These are phyloP conservation scores for Clivina fossor DNA, from an alignment of 2,888 invertebrate species.

Conservation along the genomic window DNA sequence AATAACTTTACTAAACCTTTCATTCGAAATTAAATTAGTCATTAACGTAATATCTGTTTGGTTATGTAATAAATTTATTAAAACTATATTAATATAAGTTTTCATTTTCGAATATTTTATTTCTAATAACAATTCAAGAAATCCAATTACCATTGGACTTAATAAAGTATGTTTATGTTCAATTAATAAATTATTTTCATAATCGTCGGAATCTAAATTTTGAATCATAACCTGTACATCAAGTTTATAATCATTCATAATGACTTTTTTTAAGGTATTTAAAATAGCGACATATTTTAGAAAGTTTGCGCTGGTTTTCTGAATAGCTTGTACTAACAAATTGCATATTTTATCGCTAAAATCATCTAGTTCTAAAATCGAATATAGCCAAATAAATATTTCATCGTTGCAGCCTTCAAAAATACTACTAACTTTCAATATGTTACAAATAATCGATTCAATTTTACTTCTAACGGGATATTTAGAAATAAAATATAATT, in stretches of 20 bases:
- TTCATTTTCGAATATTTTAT: too few species aligned
- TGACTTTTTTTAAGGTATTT: not conserved
- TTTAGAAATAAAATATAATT: conserved; percentile 54
- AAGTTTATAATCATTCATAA: conserved; percentile 9
- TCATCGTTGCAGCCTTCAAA: conserved; percentile 68
- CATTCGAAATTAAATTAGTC: conserved; percentile 51
- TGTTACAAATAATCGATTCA: conserved; percentile 51
- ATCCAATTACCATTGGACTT: conserved; percentile 50
- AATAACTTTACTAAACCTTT: conserved; percentile 53
- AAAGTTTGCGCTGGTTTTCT: conserved; percentile 30
- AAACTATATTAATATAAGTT: conserved; percentile 54
- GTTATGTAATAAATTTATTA: conserved; percentile 61
- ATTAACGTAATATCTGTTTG: conserved; percentile 60
- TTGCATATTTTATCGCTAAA: conserved; percentile 10
- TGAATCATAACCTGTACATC: conserved; percentile 48
- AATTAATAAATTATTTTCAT: conserved; percentile 35
- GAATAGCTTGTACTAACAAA: conserved; percentile 6
- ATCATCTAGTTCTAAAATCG: conserved; percentile 42
- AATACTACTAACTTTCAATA: conserved; percentile 64
- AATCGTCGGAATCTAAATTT: too few species aligned
- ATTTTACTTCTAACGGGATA: conserved; percentile 40
- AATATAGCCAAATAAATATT: conserved; percentile 68
- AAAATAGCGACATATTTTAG: conserved; percentile 30
- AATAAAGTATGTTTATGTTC: conserved; percentile 37
- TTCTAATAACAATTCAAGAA: conserved; percentile 48